phyloP scores from a whole-genome alignment of 2,888 invertebrate species.

The Penaeus monodon region DNA sequence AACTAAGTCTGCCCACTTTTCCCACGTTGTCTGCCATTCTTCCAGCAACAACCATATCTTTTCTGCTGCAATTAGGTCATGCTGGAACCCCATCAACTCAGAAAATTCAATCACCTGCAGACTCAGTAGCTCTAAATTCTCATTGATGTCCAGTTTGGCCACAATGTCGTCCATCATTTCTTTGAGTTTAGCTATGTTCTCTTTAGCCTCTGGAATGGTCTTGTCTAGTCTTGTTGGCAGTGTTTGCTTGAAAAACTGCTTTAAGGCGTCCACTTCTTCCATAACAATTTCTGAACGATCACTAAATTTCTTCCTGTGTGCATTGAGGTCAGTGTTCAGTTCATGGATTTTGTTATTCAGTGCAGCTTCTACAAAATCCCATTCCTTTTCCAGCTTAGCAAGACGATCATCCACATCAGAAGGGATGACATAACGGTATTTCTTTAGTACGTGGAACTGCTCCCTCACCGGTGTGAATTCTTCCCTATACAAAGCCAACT shows the following conservation, averaged over 20 bases:
- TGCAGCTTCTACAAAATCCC: conserved; percentile 37
- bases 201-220: conserved; percentile 32
- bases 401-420: conserved; percentile 23
- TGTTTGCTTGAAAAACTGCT: conserved; percentile 30
- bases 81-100: conserved; percentile 38
- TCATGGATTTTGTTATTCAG: conserved; percentile 42
- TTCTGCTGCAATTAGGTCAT: conserved; percentile 42
- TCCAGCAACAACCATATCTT: conserved; percentile 51
- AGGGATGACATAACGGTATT: conserved; percentile 36
- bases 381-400: conserved; percentile 38
- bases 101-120: conserved; percentile 52
- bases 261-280: conserved; percentile 45
- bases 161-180: conserved; percentile 44
- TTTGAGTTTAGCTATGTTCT: conserved; percentile 29
- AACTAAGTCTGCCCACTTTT: conserved; percentile 43
- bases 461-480: conserved; percentile 53
- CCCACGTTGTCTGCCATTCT: conserved; percentile 59
- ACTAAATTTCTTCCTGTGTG: conserved; percentile 46
- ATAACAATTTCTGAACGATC: conserved; percentile 51
- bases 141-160: conserved; percentile 48
- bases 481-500: conserved; percentile 27
- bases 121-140: conserved; percentile 34
- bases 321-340: conserved; percentile 40
- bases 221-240: conserved; percentile 49
- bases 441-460: conserved; percentile 45